A percentile compares a stretch with the other conserved stretches of the same genome.
These are phyloP conservation scores for Pan troglodytes DNA, from an alignment of 2,113 vertebrate genomes.

Conservation along the genomic window DNA sequence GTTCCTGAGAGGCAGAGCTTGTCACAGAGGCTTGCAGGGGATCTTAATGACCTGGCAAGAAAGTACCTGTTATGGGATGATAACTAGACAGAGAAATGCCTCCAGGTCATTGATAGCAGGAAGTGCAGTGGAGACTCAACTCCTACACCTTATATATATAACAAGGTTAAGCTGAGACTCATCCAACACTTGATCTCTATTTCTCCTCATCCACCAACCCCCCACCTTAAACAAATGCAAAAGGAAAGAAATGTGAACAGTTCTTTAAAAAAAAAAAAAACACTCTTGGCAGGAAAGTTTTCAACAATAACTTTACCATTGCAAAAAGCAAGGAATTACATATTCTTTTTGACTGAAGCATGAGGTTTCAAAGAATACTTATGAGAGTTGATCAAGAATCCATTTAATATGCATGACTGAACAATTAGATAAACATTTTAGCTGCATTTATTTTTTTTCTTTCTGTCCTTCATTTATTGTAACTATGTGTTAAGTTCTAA, in stretches of 20 bases:
- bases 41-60: slow-evolving; percentile 65
- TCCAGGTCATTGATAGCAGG: neutral
- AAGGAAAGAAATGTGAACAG: slow-evolving; percentile 20
- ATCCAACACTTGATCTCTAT: neutral
- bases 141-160: neutral
- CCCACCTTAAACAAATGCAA: slow-evolving; percentile 11
- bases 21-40: slow-evolving; percentile 51
- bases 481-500: neutral
- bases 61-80: slow-evolving; percentile 32
- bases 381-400: neutral
- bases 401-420: neutral
- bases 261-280: slow-evolving; percentile 11
- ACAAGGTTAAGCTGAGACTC: slow-evolving; percentile 28
- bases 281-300: neutral
- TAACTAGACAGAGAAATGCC: slow-evolving; percentile 49
- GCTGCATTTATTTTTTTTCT: neutral
- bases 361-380: slow-evolving; percentile 15
- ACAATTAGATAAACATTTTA: neutral
- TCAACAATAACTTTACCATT: slow-evolving; percentile 43
- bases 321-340: slow-evolving; percentile 22
- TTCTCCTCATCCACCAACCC: neutral
- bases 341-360: neutral
- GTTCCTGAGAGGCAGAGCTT: slow-evolving; percentile 61
- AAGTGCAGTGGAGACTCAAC: neutral
- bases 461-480: neutral